A percentile compares a stretch with the other conserved stretches of the same genome.
phyloP scores from a whole-genome alignment of 1,140 invertebrate species.

The Homarus americanus region DNA sequence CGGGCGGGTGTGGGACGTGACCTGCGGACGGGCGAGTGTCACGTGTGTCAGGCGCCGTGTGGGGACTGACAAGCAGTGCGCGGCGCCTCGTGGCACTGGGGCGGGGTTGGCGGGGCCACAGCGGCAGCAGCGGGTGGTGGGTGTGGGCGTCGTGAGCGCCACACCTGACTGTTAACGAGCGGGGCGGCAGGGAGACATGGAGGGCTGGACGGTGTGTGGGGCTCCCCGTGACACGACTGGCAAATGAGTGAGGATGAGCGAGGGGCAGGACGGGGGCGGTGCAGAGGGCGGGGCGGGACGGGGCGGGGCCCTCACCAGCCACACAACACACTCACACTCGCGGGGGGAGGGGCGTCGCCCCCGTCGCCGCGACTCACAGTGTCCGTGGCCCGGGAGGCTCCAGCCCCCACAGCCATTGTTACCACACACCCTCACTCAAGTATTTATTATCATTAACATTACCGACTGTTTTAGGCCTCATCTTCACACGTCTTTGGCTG shows the following conservation, averaged over 20 bases:
- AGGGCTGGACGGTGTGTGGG: slow-evolving; percentile 44
- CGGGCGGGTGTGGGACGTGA: slow-evolving; percentile 60
- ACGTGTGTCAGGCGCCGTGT: slow-evolving; percentile 58
- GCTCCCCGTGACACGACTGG: slow-evolving; percentile 67
- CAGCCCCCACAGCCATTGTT: neutral
- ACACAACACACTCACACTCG: slow-evolving; percentile 40
- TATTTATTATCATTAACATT: neutral
- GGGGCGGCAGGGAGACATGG: slow-evolving; percentile 46
- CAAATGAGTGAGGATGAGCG: slow-evolving; percentile 66
- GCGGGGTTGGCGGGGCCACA: neutral
- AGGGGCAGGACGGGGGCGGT: slow-evolving; percentile 35
- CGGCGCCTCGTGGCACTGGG: slow-evolving; percentile 43
- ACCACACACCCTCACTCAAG: neutral
- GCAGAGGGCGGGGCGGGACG: slow-evolving; percentile 41
- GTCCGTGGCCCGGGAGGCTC: neutral
- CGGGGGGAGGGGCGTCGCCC: slow-evolving; percentile 69
- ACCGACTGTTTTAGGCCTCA: neutral
- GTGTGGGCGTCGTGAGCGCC: slow-evolving; percentile 51
- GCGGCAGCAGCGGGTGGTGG: slow-evolving; percentile 21
- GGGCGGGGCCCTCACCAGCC: slow-evolving; percentile 43
- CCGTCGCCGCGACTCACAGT: slow-evolving; percentile 45
- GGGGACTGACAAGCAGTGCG: slow-evolving; percentile 67
- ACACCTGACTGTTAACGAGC: slow-evolving; percentile 62
- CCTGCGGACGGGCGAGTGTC: slow-evolving; percentile 57
- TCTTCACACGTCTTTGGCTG: neutral